Evolutionary conservation across 1,140 invertebrate species (phyloP), one percentile per base, ranked within the genome.

Genomic region (Catajapyx aquilonaris): DNA sequence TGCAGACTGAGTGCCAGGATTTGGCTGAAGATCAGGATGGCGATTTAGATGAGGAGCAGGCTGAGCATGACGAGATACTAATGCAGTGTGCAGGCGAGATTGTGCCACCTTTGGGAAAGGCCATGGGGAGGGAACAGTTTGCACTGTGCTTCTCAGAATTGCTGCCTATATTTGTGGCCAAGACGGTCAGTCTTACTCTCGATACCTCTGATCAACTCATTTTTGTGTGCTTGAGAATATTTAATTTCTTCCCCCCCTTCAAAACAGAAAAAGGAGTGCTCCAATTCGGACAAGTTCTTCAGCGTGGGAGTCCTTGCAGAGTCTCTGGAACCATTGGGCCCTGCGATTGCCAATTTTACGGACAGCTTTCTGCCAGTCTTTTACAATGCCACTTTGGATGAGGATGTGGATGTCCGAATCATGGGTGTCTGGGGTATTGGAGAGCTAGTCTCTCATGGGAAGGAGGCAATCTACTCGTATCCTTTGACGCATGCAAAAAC

Each of bases 361-460:
- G 52, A 60, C 16, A 53, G 64, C 30, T 49, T 84, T 25, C 61
- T 76, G 31, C 66, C 73, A 9, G 44, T 73, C 16, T 68, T 81
- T 41, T 54, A 76, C 11, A 59, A 52, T 37, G 61, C 65, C 13
- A 57, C 66, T 1, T 60, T 55, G 34, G 76, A 84, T 53, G 40
- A 61, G 2, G 66, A 70, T 44, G 66, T 68, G 19, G 71, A 80
- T 55, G 72, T 81, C 2, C 60, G 79, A 17, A 80, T 76, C 48
- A 86, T 84, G 55, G 63, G 72, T 0, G 70, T 76, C 25, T 84
- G 65, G 56, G 77, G 72, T 18, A 55, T 84, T 18, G 80, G 80
- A 9, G 76, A 84, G 49, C 59, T 83, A 31, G 66, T 66, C 20
- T 51, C 68, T 2, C 52, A 73, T 51, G 68, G 66, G 30, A 71